These are phyloP conservation scores for Rhamnusium bicolor DNA, from an alignment of 2,888 invertebrate species.

Conservation along the genomic window DNA sequence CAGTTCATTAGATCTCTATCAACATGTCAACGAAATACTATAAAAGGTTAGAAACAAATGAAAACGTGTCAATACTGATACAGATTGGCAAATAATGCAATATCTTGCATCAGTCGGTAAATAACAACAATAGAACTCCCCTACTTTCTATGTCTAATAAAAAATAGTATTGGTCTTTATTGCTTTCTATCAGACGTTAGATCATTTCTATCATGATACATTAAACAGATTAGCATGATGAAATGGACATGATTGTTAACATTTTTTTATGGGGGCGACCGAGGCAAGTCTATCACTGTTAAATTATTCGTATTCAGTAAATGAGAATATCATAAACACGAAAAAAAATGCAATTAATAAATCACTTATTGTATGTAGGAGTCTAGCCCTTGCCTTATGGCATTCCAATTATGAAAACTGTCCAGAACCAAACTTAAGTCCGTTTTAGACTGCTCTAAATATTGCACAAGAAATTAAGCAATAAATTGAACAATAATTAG, in stretches of 20 bases:
- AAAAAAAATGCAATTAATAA: too few species aligned
- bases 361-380: too few species aligned
- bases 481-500: too few species aligned
- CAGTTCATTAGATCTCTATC: constrained; percentile 27
- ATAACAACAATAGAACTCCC: not conserved
- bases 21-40: constrained; percentile 12
- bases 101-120: constrained; percentile 16
- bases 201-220: constrained; percentile 11
- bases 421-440: too few species aligned
- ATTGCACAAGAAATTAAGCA: too few species aligned
- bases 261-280: not conserved
- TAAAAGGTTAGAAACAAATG: constrained; percentile 22
- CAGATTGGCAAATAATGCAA: constrained; percentile 18
- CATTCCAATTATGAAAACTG: too few species aligned
- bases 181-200: constrained; percentile 9
- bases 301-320: too few species aligned
- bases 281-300: not conserved
- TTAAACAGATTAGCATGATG: not conserved
- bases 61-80: constrained; percentile 8
- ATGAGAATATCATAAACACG: too few species aligned
- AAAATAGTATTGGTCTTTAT: constrained; percentile 15
- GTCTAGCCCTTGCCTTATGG: too few species aligned
- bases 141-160: constrained; percentile 9
- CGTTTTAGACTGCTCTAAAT: too few species aligned
- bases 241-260: not conserved